Evolutionary conservation across 2,888 invertebrate species (phyloP).

Genomic region (Apoderus coryli): DNA sequence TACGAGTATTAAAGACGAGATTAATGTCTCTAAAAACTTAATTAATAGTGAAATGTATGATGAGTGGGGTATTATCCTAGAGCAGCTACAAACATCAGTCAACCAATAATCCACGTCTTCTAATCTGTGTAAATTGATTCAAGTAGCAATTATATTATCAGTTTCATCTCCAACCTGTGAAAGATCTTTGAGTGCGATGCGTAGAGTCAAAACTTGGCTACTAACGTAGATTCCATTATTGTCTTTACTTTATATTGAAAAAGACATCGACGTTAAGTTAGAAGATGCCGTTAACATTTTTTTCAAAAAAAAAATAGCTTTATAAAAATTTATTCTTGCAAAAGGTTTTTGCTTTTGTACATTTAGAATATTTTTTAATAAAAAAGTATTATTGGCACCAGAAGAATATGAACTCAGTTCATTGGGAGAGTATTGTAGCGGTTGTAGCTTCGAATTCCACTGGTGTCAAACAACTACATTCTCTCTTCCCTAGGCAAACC

Average conservation of each 20-base stretch:
- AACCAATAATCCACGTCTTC: conserved; percentile 3
- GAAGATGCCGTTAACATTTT: conserved; percentile 2
- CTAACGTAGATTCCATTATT: background rate
- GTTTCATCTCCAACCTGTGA: conserved; percentile 1
- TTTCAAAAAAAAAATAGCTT: conserved; percentile 2
- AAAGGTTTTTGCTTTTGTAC: conserved; percentile 3
- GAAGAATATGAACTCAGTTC: no score
- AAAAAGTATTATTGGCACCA: no score
- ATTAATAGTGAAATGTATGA: background rate
- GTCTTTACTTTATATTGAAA: conserved; percentile 2
- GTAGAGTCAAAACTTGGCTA: conserved; percentile 2
- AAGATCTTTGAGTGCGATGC: conserved; percentile 1
- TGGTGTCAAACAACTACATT: no score
- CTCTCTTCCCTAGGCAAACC: no score
- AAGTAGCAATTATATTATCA: conserved; percentile 3
- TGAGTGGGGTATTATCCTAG: background rate
- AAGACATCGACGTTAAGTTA: conserved; percentile 3
- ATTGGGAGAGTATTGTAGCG: no score
- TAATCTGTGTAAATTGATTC: conserved; percentile 3
- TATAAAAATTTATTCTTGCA: conserved; percentile 3
- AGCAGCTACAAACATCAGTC: background rate
- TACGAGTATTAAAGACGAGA: background rate
- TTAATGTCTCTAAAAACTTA: conserved; percentile 1
- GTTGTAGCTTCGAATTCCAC: no score
- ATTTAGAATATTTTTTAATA: no score